phyloP scores from a whole-genome alignment of 2,888 invertebrate genomes.

The Agelastica alni region DNA sequence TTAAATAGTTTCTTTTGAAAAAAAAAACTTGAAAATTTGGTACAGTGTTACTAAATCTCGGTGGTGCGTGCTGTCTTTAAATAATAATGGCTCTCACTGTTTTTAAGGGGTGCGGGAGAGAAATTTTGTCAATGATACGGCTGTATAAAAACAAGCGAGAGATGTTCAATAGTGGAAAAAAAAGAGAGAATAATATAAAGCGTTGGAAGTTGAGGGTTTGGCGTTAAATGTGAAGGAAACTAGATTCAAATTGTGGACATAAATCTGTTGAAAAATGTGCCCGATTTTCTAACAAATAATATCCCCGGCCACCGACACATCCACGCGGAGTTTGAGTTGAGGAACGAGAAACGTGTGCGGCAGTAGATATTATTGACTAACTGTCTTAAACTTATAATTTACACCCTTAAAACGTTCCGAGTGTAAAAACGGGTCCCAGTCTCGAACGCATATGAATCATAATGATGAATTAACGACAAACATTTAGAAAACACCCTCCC shows the following conservation, averaged over 20 bases:
- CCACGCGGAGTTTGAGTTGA: slow-evolving; percentile 22
- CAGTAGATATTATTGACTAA: slow-evolving; percentile 57
- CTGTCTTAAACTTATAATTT: slow-evolving; percentile 59
- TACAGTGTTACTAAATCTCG: too few species aligned
- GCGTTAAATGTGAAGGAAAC: slow-evolving; percentile 2
- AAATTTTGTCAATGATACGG: too few species aligned
- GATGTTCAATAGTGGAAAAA: too few species aligned
- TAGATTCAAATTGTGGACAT: slow-evolving; percentile 6
- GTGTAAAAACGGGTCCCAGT: slow-evolving; percentile 57
- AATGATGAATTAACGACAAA: slow-evolving; percentile 60
- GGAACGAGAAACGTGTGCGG: slow-evolving; percentile 41
- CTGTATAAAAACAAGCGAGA: too few species aligned
- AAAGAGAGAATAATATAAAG: too few species aligned
- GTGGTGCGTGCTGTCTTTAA: too few species aligned
- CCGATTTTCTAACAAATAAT: slow-evolving; percentile 16
- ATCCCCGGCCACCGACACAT: neutral
- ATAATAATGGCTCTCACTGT: too few species aligned
- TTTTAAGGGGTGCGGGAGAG: too few species aligned
- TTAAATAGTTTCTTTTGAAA: too few species aligned
- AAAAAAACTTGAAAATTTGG: too few species aligned
- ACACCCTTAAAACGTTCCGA: slow-evolving; percentile 58
- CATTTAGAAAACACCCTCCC: slow-evolving; percentile 58
- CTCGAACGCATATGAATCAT: slow-evolving; percentile 59
- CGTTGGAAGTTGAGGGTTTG: neutral
- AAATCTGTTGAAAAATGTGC: slow-evolving; percentile 2